These are phyloP conservation scores for Mnemiopsis leidyi DNA, from an alignment of 37 sponge, comb jelly and placozoan genomes.

Conservation along the genomic window DNA sequence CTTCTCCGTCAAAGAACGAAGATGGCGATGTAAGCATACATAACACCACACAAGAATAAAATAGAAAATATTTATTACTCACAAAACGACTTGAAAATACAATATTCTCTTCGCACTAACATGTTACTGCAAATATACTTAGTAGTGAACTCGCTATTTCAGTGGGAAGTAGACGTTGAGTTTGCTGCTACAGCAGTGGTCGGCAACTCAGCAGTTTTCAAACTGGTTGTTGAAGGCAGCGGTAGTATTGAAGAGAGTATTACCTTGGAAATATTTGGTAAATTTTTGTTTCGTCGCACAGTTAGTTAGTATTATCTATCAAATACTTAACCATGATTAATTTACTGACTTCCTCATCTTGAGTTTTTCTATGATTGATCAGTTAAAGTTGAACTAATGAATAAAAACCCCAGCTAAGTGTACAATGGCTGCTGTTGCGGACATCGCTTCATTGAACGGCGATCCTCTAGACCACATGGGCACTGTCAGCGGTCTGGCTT, in stretches of 20 bases:
- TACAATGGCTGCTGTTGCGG: neutral
- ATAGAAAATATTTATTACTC: too few relatives aligned
- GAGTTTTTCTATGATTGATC: too few relatives aligned
- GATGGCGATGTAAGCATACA: neutral
- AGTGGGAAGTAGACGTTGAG: neutral
- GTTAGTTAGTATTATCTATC: too few relatives aligned
- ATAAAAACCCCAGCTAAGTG: conserved; percentile 4
- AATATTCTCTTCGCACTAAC: too few relatives aligned
- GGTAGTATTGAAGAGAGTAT: neutral
- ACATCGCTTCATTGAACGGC: neutral
- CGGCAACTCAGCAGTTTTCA: neutral
- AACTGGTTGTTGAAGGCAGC: neutral
- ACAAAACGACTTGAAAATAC: too few relatives aligned
- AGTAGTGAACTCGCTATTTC: too few relatives aligned
- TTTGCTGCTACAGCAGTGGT: neutral
- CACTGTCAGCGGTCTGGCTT: neutral
- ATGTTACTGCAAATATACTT: too few relatives aligned
- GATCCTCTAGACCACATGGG: neutral
- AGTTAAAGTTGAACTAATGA: too few relatives aligned
- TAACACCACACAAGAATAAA: too few relatives aligned
- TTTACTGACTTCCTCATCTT: too few relatives aligned
- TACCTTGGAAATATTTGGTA: neutral
- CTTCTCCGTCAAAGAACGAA: neutral
- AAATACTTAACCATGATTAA: too few relatives aligned
- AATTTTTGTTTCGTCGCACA: too few relatives aligned